Evolutionary conservation across 1,140 invertebrate species (phyloP).

Genomic region (Leptinotarsa lineolata): DNA sequence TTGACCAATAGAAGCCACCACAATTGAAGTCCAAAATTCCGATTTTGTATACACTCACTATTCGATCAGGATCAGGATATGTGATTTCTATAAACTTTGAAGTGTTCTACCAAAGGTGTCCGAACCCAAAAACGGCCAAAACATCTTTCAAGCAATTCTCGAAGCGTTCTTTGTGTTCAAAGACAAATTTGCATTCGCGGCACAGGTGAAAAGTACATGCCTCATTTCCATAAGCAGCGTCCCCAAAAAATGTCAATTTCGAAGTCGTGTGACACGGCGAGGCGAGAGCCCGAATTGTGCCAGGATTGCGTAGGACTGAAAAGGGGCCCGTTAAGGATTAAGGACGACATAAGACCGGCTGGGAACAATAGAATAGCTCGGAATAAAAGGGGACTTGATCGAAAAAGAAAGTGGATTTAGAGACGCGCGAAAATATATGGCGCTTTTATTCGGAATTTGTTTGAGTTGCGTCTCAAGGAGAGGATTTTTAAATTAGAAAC

Average conservation of each 20-base stretch:
- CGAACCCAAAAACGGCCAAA: too few species aligned
- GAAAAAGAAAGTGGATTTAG: slow-evolving; percentile 39
- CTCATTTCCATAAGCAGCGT: slow-evolving; percentile 11
- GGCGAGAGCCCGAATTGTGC: neutral
- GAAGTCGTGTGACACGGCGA: neutral
- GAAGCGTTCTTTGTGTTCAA: neutral
- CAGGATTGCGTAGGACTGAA: neutral
- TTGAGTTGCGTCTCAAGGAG: slow-evolving; percentile 18
- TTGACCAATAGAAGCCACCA: too few species aligned
- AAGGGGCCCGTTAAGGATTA: slow-evolving; percentile 17
- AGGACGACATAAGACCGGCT: slow-evolving; percentile 28
- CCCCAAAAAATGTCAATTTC: slow-evolving; percentile 2
- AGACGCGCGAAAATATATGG: slow-evolving; percentile 36
- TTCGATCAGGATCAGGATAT: too few species aligned
- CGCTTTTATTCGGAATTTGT: slow-evolving; percentile 35
- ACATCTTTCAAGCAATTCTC: too few species aligned
- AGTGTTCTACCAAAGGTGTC: too few species aligned
- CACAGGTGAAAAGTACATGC: slow-evolving; percentile 14
- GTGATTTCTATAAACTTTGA: too few species aligned
- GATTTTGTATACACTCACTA: too few species aligned
- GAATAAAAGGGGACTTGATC: slow-evolving; percentile 36
- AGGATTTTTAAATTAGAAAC: slow-evolving; percentile 33
- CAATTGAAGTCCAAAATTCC: too few species aligned
- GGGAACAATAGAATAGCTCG: slow-evolving; percentile 29
- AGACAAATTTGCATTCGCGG: slow-evolving; percentile 7